Base-by-base conservation (phyloP, 2,797 vertebrate genomes). In the Cichlasoma orientale region DNA sequence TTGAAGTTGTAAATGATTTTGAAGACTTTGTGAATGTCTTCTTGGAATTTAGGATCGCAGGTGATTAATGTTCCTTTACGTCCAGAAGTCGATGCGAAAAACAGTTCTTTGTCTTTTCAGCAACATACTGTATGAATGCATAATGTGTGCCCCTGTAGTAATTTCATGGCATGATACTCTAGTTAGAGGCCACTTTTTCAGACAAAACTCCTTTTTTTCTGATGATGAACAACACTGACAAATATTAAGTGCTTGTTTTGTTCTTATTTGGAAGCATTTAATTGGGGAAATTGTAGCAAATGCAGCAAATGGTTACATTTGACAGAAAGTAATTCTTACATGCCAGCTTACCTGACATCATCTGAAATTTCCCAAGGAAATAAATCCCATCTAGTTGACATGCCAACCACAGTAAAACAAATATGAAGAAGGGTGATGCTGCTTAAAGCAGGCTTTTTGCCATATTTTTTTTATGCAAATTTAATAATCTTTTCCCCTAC, bases 1-100 rank as follows among this genome's bases (percentile, higher is more conserved):
- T 57, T 25, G 56, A 72, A 69, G 38, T 53, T 75, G 31, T 79
- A 52, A 88, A 83, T 59, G 10, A 77, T 75, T 85, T 90, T 68
- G 74, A 56, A 80, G 69, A 74, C 68, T 78, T 54, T n/a, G 18
- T 63, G 12, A 80, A 72, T 72, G 74, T 59, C 70, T 68, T 58
- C 63, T 29, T 27, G 1, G 25, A 50, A 50, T 68, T 68, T 68
- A 52, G 52, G 23, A 81, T 68, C 74, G 55, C 11, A 73, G 50
- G 36, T 77, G 47, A 72, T 86, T 47, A 71, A 21, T 69, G 44
- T 63, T 55, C 71, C 38, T 74, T 77, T 59, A 25, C 14, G 52
- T 77, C 21, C 18, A 19, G 80, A 57, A 47, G 56, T 59, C 16
- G 56, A 63, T 44, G 23, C 3, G 6, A 27, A 12, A 73, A 52